A percentile compares a stretch with the other conserved stretches of the same genome.
phyloP scores from a whole-genome alignment of 2,888 invertebrate species.

The Odontomyia ornata region DNA sequence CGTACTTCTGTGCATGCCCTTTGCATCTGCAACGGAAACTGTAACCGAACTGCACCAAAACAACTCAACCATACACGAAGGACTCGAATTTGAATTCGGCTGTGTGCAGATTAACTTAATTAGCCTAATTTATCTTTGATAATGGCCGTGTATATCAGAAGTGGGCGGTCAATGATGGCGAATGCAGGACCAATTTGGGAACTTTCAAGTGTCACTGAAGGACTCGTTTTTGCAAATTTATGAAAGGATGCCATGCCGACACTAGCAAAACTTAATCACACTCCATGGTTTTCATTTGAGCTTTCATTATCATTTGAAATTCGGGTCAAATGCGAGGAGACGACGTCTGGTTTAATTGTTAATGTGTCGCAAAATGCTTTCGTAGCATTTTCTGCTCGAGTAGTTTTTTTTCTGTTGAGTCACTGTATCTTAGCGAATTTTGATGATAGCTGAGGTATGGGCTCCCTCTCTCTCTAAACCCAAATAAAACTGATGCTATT shows the following conservation, averaged over 20 bases:
- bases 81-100: neutral
- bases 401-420: too few relatives aligned
- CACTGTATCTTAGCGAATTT: too few relatives aligned
- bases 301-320: conserved; percentile 15
- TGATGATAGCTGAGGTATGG: too few relatives aligned
- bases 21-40: neutral
- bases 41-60: neutral
- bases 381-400: too few relatives aligned
- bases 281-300: neutral
- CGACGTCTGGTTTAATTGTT: conserved; percentile 5
- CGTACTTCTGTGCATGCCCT: neutral
- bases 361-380: conserved; percentile 6
- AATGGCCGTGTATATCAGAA: conserved; percentile 40
- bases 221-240: conserved; percentile 30
- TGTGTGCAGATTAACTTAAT: conserved; percentile 41
- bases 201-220: conserved; percentile 13
- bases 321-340: neutral
- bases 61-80: neutral
- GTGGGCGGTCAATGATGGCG: conserved; percentile 41
- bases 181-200: conserved; percentile 14
- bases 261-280: conserved; percentile 7
- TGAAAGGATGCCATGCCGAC: conserved; percentile 15
- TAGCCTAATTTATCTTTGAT: conserved; percentile 43
- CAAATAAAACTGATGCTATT: too few relatives aligned
- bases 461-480: too few relatives aligned